Evolutionary conservation across 2,888 invertebrate species (phyloP), one percentile per base, ranked within the genome.

Genomic region (Sinodicranocentrus sp.): DNA sequence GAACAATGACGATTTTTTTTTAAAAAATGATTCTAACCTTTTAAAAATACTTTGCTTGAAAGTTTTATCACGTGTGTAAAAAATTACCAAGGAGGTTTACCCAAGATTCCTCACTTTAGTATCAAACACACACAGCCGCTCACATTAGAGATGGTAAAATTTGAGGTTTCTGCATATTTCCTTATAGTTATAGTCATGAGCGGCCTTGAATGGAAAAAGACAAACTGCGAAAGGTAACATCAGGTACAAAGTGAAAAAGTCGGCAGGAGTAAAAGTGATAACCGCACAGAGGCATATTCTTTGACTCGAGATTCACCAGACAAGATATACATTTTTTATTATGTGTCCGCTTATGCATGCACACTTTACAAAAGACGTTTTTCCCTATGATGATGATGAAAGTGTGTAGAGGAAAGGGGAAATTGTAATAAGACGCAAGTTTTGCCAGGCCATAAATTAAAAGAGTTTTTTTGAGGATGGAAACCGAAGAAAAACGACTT

Each of bases 391-490:
- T 39, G 33, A 65, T 15, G 57, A 67, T 76, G 76, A 67, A 67
- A 76, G 57, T 39, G 25, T 23, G 25, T 23, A 17, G 33, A 48
- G 33, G 67, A 43, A 76, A 57, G 76, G 76, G 76, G 67, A 76
- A 67, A 76, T 76, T 76, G 76, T 76, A 76, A 76, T 76, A 76
- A 76, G 76, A 65, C 76, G 75, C 67, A 76, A 76, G 76, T 78
- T 78, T 78, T 78, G 57, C 70, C 77, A 78, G 77, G 77, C 61
- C 77, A 78, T 78, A 78, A 78, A 78, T 78, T 78, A 78, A 75
- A 75, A 78, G 70, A 78, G 75, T 75, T 75, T 75, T 73, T 65
- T 25, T 63, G 43, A 25, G 57, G 67, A 17, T 26, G 54, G 54
- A 52, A 39, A 28, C 26, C 6, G 33, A 28, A 33, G 63, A 63